phyloP scores from a whole-genome alignment of 2,797 vertebrate genomes.

The Anguilla obscura region DNA sequence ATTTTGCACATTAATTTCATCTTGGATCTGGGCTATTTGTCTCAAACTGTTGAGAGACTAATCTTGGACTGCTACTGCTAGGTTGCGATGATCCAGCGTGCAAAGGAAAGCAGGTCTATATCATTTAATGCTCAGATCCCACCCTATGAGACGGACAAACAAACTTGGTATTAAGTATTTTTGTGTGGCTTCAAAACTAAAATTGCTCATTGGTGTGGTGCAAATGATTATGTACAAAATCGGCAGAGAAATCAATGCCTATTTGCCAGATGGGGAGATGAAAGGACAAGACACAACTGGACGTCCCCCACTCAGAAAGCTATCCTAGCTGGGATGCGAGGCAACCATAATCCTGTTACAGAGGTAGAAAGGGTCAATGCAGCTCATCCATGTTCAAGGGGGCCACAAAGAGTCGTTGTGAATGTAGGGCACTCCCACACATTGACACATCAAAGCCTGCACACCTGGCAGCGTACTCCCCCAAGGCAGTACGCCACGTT shows the following conservation, averaged over 20 bases:
- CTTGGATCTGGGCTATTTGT: neutral
- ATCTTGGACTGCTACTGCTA: neutral
- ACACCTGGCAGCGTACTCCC: neutral
- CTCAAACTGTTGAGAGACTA: neutral
- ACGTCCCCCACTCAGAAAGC: neutral
- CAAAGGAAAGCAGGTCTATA: neutral
- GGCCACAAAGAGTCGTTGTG: neutral
- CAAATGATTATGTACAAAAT: neutral
- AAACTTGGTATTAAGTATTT: too few species aligned
- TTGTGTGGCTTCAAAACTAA: neutral
- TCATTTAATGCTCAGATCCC: neutral
- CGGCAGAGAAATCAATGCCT: neutral
- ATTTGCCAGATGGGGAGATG: neutral
- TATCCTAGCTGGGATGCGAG: neutral
- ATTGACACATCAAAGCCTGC: slow-evolving; percentile 23
- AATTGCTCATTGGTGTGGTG: neutral
- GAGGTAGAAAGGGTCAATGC: neutral
- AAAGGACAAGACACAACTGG: neutral
- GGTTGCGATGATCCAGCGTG: neutral
- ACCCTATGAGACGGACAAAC: neutral
- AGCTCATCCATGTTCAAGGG: neutral
- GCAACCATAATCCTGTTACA: neutral
- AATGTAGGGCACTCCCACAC: slow-evolving; percentile 26
- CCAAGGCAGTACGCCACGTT: neutral
- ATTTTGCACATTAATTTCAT: too few species aligned